Evolutionary conservation across 1,140 invertebrate genomes (phyloP).

Genomic region (Diploscapter pachys): DNA sequence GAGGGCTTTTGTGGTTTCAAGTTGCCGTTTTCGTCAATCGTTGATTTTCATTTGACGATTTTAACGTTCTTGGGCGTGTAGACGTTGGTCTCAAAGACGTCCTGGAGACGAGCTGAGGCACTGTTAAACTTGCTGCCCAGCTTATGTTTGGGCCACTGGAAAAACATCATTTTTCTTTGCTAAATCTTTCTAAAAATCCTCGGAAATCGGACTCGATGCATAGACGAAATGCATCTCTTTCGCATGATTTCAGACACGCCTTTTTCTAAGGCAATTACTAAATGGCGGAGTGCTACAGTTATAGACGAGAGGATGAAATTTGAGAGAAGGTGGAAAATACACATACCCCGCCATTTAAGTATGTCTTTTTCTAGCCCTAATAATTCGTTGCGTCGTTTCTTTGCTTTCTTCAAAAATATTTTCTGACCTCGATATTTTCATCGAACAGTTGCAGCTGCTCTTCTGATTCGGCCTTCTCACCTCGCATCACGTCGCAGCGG

Average conservation of each 20-base stretch:
- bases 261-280: too few species aligned
- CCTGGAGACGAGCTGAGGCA: conserved; percentile 41
- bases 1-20: too few species aligned
- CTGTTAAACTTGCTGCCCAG: conserved; percentile 34
- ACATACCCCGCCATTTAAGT: too few species aligned
- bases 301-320: not conserved
- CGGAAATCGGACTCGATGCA: too few species aligned
- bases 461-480: conserved; percentile 24
- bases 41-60: too few species aligned
- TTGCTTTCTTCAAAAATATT: not conserved
- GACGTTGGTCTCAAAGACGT: conserved; percentile 53
- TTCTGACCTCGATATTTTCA: conserved; percentile 44
- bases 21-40: too few species aligned
- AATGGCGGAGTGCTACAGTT: too few species aligned
- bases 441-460: conserved; percentile 40
- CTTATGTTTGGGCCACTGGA: conserved; percentile 36
- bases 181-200: too few species aligned
- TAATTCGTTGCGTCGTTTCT: not conserved
- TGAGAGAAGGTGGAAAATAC: not conserved
- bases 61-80: conserved; percentile 41
- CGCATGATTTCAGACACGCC: too few species aligned
- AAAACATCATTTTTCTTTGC: not conserved
- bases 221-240: too few species aligned
- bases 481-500: conserved; percentile 41
- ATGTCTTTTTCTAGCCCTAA: too few species aligned